Conservation (phyloP, 2,797 vertebrate genomes). For the Ctenopoma multispine region DNA sequence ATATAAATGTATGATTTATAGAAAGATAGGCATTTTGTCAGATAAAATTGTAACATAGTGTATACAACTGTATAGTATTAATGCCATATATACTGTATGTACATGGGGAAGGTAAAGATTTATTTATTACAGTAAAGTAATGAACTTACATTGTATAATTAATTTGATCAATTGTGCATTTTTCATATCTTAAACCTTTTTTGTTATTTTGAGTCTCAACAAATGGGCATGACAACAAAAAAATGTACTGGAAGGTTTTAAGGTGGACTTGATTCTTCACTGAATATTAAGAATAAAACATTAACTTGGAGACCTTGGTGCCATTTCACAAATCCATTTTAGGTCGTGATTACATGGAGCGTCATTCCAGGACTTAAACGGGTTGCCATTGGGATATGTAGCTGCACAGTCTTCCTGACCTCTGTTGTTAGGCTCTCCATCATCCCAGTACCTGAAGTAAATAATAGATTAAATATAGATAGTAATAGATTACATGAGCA, state of each 20-base stretch:
- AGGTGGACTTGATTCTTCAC: slow-evolving; percentile 2
- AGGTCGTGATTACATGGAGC: slow-evolving; percentile 64
- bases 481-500: background rate
- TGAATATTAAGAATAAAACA: background rate
- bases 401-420: slow-evolving; percentile 78
- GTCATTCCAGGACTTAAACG: slow-evolving; percentile 79
- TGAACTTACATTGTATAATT: slow-evolving; percentile 44
- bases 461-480: background rate
- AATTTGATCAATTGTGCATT: slow-evolving; percentile 40
- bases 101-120: slow-evolving; percentile 39
- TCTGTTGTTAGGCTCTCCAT: slow-evolving; percentile 63
- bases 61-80: slow-evolving; percentile 43
- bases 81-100: slow-evolving; percentile 26
- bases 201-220: slow-evolving; percentile 34
- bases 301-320: slow-evolving; percentile 6
- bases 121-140: slow-evolving; percentile 51
- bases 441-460: slow-evolving; percentile 76
- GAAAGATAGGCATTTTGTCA: slow-evolving; percentile 15
- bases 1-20: slow-evolving; percentile 1
- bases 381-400: slow-evolving; percentile 61
- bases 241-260: slow-evolving; percentile 11
- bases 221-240: slow-evolving; percentile 54
- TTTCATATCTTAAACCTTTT: slow-evolving; percentile 34
- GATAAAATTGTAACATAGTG: slow-evolving; percentile 14
- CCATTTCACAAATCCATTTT: slow-evolving; percentile 83